Conservation (phyloP, 1,140 invertebrate species). For the Tetragonula clypearis region DNA sequence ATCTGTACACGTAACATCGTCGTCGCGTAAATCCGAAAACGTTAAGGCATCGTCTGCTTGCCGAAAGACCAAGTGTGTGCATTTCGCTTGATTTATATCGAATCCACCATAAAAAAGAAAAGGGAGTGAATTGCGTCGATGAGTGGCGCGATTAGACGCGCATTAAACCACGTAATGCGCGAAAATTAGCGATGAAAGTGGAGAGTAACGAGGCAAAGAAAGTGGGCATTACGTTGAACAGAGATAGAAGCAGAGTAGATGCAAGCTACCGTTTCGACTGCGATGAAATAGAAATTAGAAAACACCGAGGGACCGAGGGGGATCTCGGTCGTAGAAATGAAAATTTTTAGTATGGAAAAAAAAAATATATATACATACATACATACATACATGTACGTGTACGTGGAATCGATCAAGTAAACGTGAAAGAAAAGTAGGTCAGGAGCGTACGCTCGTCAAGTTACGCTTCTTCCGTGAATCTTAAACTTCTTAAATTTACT, state of each 20-base stretch:
- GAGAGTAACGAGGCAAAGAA: constrained; percentile 2
- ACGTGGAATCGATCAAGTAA: constrained; percentile 47
- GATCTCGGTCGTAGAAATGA: too few relatives aligned
- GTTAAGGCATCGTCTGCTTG: not conserved
- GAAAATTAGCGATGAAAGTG: not conserved
- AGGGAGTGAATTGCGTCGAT: not conserved
- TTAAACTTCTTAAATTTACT: constrained; percentile 36
- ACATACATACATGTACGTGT: not conserved
- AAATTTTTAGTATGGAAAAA: constrained; percentile 3
- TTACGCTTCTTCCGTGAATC: constrained; percentile 24
- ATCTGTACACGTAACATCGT: not conserved
- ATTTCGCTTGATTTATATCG: not conserved
- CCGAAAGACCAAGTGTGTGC: not conserved
- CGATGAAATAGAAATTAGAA: not conserved
- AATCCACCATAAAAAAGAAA: too few relatives aligned
- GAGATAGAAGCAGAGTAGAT: not conserved
- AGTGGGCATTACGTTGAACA: not conserved
- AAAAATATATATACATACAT: not conserved
- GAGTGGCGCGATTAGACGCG: too few relatives aligned
- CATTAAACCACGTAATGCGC: not conserved
- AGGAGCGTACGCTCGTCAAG: constrained; percentile 35
- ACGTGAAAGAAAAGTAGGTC: constrained; percentile 48
- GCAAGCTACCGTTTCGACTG: too few relatives aligned
- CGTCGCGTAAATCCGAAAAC: not conserved
- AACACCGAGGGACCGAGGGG: not conserved